Base-by-base conservation (phyloP, 1,140 invertebrate genomes). In the Thaumatotibia leucotreta region DNA sequence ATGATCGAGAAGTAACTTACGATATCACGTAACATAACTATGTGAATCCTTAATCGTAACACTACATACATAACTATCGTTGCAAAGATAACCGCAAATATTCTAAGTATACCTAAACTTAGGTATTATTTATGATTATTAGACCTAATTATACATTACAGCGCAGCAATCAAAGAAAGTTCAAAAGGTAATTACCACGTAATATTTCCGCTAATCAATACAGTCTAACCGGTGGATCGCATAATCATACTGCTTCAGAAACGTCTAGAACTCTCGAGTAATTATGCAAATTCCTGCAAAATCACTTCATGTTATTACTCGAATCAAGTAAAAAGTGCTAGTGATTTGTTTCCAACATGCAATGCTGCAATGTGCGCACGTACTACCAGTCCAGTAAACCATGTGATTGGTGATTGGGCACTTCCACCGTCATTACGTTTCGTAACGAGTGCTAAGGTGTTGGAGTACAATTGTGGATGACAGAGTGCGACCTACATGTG, bases 221-320 rank as follows among this genome's bases (percentile, higher is more conserved):
- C 52, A 11, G 52, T 14, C n/a, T 58, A 58, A 58, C 11, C 24
- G 11, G 27, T 5, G 23, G 11, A 58, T 58, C 23, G 27, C 29
- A n/a, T 27, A 58, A 58, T 58, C 52, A 58, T 22, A 29, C 23
- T 14, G n/a, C 14, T 27, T 58, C 11, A 58, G 27, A 58, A 58
- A 5, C 27, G 23, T 58, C 52, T 58, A 58, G 52, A 58, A 58
- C 52, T 58, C 11, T 58, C 52, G 27, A 14, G 27, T 58, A 58
- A 58, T 58, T 29, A 58, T 27, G 52, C 52, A 58, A 27, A 58
- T 58, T 14, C 27, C 52, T n/a, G 50, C 23, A 54, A 45, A 27
- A 27, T 29, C 52, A 58, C 52, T 58, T 58, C 52, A 58, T 58
- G 52, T 58, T 27, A 58, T 58, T 58, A 58, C 52, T 45, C 14